A percentile compares a stretch with the other conserved stretches of the same genome.
These are phyloP conservation scores for Epicauta chinensis DNA, from an alignment of 1,140 invertebrate species.

Conservation along the genomic window DNA sequence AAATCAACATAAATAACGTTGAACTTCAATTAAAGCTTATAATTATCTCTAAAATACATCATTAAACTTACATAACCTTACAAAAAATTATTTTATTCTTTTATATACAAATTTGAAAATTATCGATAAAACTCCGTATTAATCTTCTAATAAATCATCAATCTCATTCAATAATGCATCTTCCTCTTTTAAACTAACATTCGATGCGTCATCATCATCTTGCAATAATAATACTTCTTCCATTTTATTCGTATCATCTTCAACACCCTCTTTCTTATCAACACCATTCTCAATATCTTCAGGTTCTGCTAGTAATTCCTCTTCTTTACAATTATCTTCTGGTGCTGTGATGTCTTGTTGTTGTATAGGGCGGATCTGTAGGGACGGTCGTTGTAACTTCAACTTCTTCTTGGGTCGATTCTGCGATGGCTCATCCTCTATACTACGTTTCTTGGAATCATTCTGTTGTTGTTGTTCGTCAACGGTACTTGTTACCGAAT, in stretches of 20 bases:
- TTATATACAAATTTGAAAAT: no score
- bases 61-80: no score
- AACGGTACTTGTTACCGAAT: conserved; percentile 28
- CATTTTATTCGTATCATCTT: conserved; percentile 19
- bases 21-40: no score
- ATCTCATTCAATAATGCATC: conserved; percentile 39
- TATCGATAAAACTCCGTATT: background rate
- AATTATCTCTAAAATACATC: no score
- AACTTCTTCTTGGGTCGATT: conserved; percentile 8
- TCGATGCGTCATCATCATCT: conserved; percentile 34
- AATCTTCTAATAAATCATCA: conserved; percentile 34
- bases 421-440: conserved; percentile 19
- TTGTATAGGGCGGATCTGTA: conserved; percentile 1
- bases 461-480: conserved; percentile 9
- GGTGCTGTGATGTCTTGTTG: background rate
- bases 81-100: no score
- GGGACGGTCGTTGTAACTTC: conserved; percentile 1
- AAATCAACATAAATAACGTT: no score
- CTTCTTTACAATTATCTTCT: background rate
- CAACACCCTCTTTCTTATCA: conserved; percentile 2
- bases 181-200: conserved; percentile 33
- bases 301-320: background rate
- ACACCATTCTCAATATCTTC: background rate
- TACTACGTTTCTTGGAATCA: conserved; percentile 1
- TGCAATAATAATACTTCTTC: conserved; percentile 36